phyloP scores from a whole-genome alignment of 2,113 vertebrate species.

The Brachypteracias leptosomus region DNA sequence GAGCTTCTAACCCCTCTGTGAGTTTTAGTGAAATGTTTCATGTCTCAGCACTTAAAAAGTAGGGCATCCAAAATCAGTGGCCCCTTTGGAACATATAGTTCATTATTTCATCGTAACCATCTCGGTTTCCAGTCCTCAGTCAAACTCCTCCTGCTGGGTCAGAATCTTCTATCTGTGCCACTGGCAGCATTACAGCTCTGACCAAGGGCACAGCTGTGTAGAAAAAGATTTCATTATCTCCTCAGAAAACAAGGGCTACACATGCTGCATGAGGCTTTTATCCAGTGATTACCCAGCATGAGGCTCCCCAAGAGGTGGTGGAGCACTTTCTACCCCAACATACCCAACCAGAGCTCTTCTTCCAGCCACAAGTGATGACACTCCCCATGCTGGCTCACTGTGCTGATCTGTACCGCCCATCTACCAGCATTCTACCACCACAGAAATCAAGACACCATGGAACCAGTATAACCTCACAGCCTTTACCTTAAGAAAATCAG shows the following conservation, averaged over 20 bases:
- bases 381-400: accelerated
- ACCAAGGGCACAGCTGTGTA: background rate
- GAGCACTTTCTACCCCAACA: background rate
- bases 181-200: background rate
- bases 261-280: accelerated
- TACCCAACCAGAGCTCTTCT: background rate
- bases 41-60: background rate
- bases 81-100: background rate
- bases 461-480: background rate
- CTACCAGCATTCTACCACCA: background rate
- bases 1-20: background rate
- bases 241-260: background rate
- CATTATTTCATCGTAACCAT: background rate
- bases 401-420: background rate
- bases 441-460: background rate
- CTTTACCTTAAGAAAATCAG: background rate
- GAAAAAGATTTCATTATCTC: background rate
- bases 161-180: background rate
- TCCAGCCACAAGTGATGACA: accelerated
- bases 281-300: background rate
- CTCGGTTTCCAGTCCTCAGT: background rate
- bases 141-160: background rate
- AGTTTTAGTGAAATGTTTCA: background rate
- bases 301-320: background rate
- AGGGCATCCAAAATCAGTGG: background rate